Percentiles rank a stretch among this genome's conserved stretches.
phyloP scores from a whole-genome alignment of 1,140 invertebrate species.

The Drosophila busckii region DNA sequence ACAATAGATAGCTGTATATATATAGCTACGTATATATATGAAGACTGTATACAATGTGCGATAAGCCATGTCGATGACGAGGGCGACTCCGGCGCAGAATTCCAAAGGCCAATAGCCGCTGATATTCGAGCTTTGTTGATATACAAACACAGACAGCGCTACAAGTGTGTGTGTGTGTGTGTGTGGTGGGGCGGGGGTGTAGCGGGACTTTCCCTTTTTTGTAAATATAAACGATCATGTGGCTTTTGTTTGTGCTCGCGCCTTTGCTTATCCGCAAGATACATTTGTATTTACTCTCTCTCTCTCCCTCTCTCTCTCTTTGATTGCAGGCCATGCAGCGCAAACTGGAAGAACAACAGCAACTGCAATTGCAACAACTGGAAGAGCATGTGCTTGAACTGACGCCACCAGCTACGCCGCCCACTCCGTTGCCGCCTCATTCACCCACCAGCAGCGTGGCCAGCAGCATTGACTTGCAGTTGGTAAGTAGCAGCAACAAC shows the following conservation, averaged over 20 bases:
- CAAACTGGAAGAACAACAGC: constrained; percentile 37
- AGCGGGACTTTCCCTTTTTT: constrained; percentile 54
- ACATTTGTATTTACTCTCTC: constrained; percentile 49
- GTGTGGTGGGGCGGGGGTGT: background rate
- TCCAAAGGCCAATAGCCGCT: constrained; percentile 68
- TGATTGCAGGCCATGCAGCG: constrained; percentile 56
- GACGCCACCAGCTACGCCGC: constrained; percentile 55
- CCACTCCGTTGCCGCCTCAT: constrained; percentile 44
- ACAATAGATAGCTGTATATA: constrained; percentile 9
- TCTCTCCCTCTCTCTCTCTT: constrained; percentile 38
- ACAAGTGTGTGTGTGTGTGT: background rate
- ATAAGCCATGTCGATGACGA: constrained; percentile 63
- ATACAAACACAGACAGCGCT: no score
- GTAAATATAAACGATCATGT: constrained; percentile 19
- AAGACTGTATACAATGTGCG: constrained; percentile 20
- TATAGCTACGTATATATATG: background rate
- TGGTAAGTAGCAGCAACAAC: constrained; percentile 28
- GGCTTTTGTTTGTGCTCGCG: constrained; percentile 26
- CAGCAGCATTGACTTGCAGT: constrained; percentile 43
- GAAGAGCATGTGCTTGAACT: constrained; percentile 54
- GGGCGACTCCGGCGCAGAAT: constrained; percentile 15
- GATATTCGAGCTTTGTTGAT: constrained; percentile 23
- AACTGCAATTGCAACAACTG: constrained; percentile 16
- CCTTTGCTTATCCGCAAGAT: constrained; percentile 25
- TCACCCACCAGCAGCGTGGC: constrained; percentile 53